Conservation (phyloP, 2,888 invertebrate species). For the Protula sp. region DNA sequence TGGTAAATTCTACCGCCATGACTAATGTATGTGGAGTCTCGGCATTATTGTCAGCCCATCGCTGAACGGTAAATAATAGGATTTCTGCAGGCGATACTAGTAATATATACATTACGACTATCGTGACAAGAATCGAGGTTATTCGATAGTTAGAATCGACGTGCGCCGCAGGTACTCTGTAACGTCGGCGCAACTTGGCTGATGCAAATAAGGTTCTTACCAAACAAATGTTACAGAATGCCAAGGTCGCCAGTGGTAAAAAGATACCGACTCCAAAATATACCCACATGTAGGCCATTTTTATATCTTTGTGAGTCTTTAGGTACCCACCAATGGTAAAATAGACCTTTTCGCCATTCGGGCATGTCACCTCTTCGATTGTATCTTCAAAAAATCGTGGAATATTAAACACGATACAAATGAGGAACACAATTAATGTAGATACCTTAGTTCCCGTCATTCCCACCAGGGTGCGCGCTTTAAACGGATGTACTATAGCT, state of each 20-base stretch:
- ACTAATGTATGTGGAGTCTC: background rate
- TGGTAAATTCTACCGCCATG: slow-evolving; percentile 18
- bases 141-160: slow-evolving; percentile 32
- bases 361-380: slow-evolving; percentile 14
- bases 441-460: slow-evolving; percentile 38
- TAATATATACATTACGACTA: slow-evolving; percentile 46
- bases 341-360: slow-evolving; percentile 7
- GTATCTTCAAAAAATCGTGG: slow-evolving; percentile 15
- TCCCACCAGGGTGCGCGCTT: slow-evolving; percentile 64
- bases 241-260: slow-evolving; percentile 34
- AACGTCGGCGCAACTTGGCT: slow-evolving; percentile 32
- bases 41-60: background rate
- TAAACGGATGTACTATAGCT: slow-evolving; percentile 69
- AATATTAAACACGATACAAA: slow-evolving; percentile 20
- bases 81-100: slow-evolving; percentile 48
- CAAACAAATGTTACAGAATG: slow-evolving; percentile 44
- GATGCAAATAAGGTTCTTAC: slow-evolving; percentile 42
- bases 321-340: background rate
- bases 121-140: slow-evolving; percentile 44
- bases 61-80: slow-evolving; percentile 29
- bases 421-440: slow-evolving; percentile 25
- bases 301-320: background rate
- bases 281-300: slow-evolving; percentile 15
- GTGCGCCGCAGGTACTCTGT: slow-evolving; percentile 33
- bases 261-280: slow-evolving; percentile 18